Evolutionary conservation across 2,113 vertebrate genomes (phyloP).

Genomic region (Gopherus evgoodei): DNA sequence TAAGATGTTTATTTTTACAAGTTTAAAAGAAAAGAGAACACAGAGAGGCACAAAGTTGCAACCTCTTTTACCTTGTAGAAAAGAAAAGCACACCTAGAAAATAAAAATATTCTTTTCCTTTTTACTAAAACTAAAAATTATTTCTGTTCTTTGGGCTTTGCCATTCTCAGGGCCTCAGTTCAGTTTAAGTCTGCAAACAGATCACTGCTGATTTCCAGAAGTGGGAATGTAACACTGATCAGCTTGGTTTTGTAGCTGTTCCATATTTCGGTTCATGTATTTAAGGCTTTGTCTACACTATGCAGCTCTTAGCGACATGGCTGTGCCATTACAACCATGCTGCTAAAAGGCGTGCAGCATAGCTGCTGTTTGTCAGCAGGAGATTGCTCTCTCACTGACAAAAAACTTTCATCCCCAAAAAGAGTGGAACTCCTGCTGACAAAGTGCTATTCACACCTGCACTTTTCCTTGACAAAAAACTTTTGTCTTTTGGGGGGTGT

Average conservation of each 20-base stretch:
- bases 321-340: too few relatives aligned
- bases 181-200: not conserved
- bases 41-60: not conserved
- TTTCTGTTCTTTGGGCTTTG: not conserved
- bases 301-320: too few relatives aligned
- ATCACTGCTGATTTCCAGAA: not conserved
- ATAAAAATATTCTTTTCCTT: not conserved
- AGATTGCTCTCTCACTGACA: too few relatives aligned
- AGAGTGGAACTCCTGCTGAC: too few relatives aligned
- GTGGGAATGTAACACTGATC: not conserved
- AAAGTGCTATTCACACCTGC: too few relatives aligned
- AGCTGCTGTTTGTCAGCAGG: too few relatives aligned
- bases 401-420: too few relatives aligned
- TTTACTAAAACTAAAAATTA: not conserved
- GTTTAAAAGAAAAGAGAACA: not conserved
- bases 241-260: not conserved
- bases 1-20: not conserved
- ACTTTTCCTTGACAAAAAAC: too few relatives aligned
- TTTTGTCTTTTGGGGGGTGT: too few relatives aligned
- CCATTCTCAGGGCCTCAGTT: not conserved
- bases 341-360: too few relatives aligned
- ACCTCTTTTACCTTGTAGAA: not conserved
- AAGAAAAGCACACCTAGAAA: not conserved
- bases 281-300: too few relatives aligned
- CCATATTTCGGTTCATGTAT: not conserved